phyloP scores from a whole-genome alignment of 2,888 invertebrate species.

The Drosophila peninsularis region DNA sequence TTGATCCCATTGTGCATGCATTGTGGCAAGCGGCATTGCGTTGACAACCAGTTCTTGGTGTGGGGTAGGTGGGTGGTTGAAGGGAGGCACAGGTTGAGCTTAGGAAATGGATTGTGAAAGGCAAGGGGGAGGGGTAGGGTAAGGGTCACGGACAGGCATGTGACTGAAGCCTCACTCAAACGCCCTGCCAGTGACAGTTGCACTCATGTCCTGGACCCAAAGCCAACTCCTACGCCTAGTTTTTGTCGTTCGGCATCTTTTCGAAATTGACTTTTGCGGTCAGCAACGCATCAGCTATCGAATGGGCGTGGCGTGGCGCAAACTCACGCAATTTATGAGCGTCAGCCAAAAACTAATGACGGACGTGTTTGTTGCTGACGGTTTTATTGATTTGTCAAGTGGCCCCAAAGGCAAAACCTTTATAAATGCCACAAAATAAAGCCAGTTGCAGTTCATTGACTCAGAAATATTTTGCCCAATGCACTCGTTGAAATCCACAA shows the following conservation, averaged over 20 bases:
- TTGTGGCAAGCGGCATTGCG: conserved; percentile 63
- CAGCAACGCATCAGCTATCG: conserved; percentile 3
- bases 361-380: conserved; percentile 58
- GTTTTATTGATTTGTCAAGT: conserved; percentile 71
- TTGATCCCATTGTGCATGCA: conserved; percentile 78
- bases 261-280: conserved; percentile 55
- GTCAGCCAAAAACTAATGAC: conserved; percentile 61
- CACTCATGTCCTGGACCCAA: conserved; percentile 18
- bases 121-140: neutral
- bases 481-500: conserved; percentile 32
- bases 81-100: neutral
- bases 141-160: neutral
- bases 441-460: conserved; percentile 13
- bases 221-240: conserved; percentile 24
- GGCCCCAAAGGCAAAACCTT: conserved; percentile 8
- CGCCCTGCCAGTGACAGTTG: conserved; percentile 67
- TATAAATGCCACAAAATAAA: neutral
- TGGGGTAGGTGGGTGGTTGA: neutral
- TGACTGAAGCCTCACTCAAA: conserved; percentile 49
- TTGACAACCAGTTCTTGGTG: conserved; percentile 53
- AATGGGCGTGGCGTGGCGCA: conserved; percentile 9
- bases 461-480: neutral
- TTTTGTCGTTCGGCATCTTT: conserved; percentile 58
- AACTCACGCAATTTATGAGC: conserved; percentile 39
- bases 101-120: conserved; percentile 1